These are phyloP conservation scores for Eolophus roseicapilla DNA, from an alignment of 2,113 vertebrate genomes.

Conservation along the genomic window DNA sequence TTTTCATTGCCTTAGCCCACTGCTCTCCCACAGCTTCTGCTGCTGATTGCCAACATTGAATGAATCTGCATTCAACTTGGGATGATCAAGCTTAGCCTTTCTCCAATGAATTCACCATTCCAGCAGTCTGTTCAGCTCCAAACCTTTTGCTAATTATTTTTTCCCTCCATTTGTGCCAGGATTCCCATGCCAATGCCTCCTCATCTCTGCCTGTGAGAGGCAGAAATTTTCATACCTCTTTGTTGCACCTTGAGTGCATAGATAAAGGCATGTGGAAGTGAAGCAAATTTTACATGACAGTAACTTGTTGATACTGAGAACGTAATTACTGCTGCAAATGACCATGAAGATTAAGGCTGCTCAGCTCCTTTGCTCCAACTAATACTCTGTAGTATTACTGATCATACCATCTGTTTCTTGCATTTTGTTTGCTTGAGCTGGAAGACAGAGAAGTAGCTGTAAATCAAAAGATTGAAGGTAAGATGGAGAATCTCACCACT, in stretches of 20 bases:
- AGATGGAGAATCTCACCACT: background rate
- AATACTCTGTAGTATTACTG: background rate
- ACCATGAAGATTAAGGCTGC: background rate
- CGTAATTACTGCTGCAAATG: background rate
- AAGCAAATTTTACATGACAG: background rate
- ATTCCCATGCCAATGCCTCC: background rate
- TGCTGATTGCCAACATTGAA: background rate
- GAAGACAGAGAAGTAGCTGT: background rate
- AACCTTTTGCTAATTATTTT: background rate
- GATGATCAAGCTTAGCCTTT: background rate
- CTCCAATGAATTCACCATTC: background rate
- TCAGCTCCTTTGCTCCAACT: background rate
- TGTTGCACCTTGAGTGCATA: background rate
- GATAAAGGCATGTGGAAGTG: background rate
- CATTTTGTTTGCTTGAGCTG: background rate
- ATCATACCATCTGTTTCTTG: background rate
- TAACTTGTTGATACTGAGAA: background rate
- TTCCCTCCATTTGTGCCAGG: background rate
- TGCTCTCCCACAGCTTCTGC: background rate
- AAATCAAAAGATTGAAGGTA: background rate
- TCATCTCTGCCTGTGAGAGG: background rate
- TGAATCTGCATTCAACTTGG: background rate
- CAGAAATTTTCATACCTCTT: background rate
- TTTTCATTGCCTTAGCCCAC: background rate
- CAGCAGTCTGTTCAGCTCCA: background rate